Percentiles rank a stretch among this genome's conserved stretches.
These are phyloP conservation scores for Bellardia bayeri DNA, from an alignment of 2,888 invertebrate genomes.

Conservation along the genomic window DNA sequence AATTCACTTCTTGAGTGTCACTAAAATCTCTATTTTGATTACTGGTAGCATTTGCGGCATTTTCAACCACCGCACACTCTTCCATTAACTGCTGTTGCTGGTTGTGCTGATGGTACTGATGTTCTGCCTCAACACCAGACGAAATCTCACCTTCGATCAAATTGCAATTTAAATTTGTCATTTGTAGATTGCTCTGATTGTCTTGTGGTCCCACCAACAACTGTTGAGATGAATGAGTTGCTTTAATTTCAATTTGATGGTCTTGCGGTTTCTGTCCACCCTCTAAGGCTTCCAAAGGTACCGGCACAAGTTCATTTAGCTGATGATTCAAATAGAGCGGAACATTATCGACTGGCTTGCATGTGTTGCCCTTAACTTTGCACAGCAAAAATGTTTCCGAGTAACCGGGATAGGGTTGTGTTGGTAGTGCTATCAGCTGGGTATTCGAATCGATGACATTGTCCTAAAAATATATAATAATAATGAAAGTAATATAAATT, in stretches of 20 bases:
- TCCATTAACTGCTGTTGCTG: slow-evolving; percentile 48
- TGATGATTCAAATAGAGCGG: slow-evolving; percentile 81
- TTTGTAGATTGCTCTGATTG: slow-evolving; percentile 48
- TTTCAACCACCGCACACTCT: slow-evolving; percentile 51
- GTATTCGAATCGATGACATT: slow-evolving; percentile 69
- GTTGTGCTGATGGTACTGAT: slow-evolving; percentile 61
- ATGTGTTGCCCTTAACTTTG: slow-evolving; percentile 87
- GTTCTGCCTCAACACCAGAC: slow-evolving; percentile 33
- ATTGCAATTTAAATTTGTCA: slow-evolving; percentile 47
- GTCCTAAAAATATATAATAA: slow-evolving; percentile 52
- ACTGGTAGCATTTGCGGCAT: slow-evolving; percentile 37
- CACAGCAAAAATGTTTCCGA: slow-evolving; percentile 89
- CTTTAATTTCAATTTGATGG: slow-evolving; percentile 54
- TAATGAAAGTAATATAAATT: slow-evolving; percentile 9
- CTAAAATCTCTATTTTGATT: slow-evolving; percentile 51
- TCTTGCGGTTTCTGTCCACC: slow-evolving; percentile 74
- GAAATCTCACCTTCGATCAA: slow-evolving; percentile 44
- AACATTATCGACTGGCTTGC: slow-evolving; percentile 89
- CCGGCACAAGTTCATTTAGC: slow-evolving; percentile 80
- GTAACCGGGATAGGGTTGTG: slow-evolving; percentile 89
- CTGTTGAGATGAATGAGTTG: slow-evolving; percentile 32
- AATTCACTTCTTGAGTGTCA: slow-evolving; percentile 41
- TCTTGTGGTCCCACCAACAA: slow-evolving; percentile 33
- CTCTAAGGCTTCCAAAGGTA: slow-evolving; percentile 78
- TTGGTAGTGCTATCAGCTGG: slow-evolving; percentile 88